These are phyloP conservation scores for Heterochromis multidens DNA, from an alignment of 2,113 vertebrate genomes.

Conservation along the genomic window DNA sequence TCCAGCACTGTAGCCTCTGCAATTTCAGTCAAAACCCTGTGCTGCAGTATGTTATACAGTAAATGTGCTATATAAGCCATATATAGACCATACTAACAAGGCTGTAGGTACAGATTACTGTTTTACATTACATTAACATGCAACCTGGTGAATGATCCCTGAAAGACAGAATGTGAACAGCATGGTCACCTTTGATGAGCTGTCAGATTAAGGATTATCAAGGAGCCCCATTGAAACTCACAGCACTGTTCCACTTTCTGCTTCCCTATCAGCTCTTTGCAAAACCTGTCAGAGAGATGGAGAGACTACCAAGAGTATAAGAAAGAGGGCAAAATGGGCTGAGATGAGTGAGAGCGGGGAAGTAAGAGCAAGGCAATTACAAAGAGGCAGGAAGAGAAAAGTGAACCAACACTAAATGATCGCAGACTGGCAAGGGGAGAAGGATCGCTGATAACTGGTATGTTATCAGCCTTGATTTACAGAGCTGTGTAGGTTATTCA, in stretches of 20 bases:
- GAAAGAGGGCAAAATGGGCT: neutral
- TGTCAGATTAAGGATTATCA: slow-evolving; percentile 59
- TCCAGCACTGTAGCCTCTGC: neutral
- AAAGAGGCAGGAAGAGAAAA: neutral
- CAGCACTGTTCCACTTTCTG: slow-evolving; percentile 21
- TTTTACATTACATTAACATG: neutral
- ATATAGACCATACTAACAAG: neutral
- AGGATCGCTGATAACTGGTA: neutral
- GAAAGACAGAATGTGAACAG: neutral
- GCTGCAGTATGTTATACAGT: neutral
- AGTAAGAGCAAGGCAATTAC: slow-evolving; percentile 19
- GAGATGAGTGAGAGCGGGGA: neutral
- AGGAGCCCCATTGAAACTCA: slow-evolving; percentile 31
- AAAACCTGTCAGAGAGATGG: slow-evolving; percentile 27
- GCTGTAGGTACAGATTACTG: slow-evolving; percentile 7
- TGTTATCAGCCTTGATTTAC: slow-evolving; percentile 24
- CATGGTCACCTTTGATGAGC: slow-evolving; percentile 27
- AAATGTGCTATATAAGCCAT: neutral
- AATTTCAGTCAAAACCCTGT: neutral
- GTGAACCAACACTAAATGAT: neutral
- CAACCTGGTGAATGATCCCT: neutral
- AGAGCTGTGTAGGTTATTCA: neutral
- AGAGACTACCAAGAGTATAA: neutral
- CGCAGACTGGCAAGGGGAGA: neutral
- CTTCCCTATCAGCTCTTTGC: slow-evolving; percentile 36